phyloP scores from a whole-genome alignment of 2,797 vertebrate genomes.

The Zonotrichia albicollis region DNA sequence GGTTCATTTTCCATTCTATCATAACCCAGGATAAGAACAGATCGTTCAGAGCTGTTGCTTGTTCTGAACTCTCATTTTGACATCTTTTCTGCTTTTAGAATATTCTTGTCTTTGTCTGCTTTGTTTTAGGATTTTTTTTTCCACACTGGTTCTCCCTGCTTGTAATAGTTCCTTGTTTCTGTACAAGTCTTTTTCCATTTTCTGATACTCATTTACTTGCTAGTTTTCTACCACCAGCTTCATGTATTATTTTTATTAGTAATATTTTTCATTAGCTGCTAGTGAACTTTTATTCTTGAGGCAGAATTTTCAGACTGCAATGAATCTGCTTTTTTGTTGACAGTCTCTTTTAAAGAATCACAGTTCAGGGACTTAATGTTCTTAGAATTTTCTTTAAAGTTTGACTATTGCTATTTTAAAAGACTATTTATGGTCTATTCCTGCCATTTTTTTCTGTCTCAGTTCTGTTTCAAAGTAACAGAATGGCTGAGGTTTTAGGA shows the following conservation, averaged over 20 bases:
- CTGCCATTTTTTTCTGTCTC: neutral
- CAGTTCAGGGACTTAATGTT: neutral
- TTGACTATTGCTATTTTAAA: neutral
- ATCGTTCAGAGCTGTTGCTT: neutral
- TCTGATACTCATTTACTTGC: neutral
- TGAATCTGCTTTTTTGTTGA: neutral
- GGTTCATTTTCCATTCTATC: neutral
- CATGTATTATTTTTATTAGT: neutral
- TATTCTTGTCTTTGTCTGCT: neutral
- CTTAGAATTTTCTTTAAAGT: neutral
- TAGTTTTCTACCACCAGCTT: neutral
- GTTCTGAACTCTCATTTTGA: neutral
- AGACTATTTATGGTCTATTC: neutral
- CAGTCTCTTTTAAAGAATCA: neutral
- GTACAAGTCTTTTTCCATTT: neutral
- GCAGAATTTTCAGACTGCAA: neutral
- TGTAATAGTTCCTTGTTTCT: neutral
- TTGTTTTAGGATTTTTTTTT: neutral
- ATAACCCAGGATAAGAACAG: neutral
- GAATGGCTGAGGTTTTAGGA: neutral
- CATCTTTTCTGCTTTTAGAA: neutral
- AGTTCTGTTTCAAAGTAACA: neutral
- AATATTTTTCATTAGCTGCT: neutral
- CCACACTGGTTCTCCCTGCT: fast-evolving
- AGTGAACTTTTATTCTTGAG: neutral